These are phyloP conservation scores for Pseudopipra pipra DNA, from an alignment of 2,113 vertebrate species.

Conservation along the genomic window DNA sequence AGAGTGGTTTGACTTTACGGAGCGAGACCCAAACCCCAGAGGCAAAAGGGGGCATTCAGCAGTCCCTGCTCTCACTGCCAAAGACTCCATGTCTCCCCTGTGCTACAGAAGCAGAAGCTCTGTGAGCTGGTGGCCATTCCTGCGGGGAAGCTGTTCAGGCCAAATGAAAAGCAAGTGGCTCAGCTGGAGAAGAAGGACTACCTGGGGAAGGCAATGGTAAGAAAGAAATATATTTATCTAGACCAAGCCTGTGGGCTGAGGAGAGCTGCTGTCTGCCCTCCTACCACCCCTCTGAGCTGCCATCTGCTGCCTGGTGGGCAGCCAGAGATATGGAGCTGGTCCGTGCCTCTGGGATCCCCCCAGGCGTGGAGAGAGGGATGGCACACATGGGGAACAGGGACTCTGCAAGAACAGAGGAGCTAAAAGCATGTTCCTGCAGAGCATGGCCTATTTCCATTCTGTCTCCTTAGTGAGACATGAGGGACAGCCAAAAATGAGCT, in stretches of 20 bases:
- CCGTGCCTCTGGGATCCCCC: not conserved
- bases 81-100: not conserved
- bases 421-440: not conserved
- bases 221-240: not conserved
- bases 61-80: not conserved
- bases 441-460: not conserved
- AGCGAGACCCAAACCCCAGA: not conserved
- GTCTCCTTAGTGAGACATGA: not conserved
- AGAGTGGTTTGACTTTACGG: not conserved
- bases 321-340: not conserved
- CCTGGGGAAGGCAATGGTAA: slow-evolving; percentile 92
- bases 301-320: not conserved
- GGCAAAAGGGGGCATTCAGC: not conserved
- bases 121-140: slow-evolving; percentile 81
- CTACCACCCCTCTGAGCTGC: not conserved
- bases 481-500: not conserved
- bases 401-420: not conserved
- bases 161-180: slow-evolving; percentile 92
- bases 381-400: not conserved
- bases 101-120: slow-evolving; percentile 86
- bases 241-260: not conserved
- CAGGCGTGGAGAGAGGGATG: not conserved
- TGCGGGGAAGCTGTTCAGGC: slow-evolving; percentile 83
- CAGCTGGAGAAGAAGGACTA: slow-evolving; percentile 97
- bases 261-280: not conserved